phyloP scores from a whole-genome alignment of 2,113 vertebrate genomes.

The Ascaphus truei region DNA sequence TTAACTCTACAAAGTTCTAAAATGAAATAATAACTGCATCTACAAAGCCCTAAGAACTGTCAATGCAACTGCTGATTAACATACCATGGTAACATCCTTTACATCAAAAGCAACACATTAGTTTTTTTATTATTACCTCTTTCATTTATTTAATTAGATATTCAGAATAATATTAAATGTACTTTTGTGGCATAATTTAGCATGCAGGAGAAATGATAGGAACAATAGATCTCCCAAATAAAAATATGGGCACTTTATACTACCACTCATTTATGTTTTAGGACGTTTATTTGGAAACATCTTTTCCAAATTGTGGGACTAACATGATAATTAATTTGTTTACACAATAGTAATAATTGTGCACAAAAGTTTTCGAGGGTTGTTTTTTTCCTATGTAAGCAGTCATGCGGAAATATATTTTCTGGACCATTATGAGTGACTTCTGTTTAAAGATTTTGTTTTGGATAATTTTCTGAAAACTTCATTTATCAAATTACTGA shows the following conservation, averaged over 20 bases:
- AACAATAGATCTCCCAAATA: no score
- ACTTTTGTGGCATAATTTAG: no score
- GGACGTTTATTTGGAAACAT: background rate
- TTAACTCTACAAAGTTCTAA: no score
- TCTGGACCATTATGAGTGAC: background rate
- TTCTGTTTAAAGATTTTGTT: background rate
- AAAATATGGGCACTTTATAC: background rate
- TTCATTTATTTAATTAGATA: no score
- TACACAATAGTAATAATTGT: background rate
- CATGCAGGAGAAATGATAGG: no score
- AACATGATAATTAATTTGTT: background rate
- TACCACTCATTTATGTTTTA: background rate
- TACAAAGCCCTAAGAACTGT: no score
- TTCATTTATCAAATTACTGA: constrained; percentile 31
- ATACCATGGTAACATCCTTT: no score
- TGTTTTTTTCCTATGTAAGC: background rate
- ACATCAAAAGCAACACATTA: no score
- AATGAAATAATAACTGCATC: no score
- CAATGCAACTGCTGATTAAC: no score
- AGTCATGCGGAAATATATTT: background rate
- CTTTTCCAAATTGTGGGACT: background rate
- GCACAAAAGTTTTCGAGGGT: background rate
- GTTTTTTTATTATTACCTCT: no score
- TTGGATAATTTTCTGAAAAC: constrained; percentile 12
- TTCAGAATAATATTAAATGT: no score